Percentiles rank a stretch among this genome's conserved stretches.
Conservation (phyloP, 2,888 invertebrate species). For the Sarcophaga caerulescens region DNA sequence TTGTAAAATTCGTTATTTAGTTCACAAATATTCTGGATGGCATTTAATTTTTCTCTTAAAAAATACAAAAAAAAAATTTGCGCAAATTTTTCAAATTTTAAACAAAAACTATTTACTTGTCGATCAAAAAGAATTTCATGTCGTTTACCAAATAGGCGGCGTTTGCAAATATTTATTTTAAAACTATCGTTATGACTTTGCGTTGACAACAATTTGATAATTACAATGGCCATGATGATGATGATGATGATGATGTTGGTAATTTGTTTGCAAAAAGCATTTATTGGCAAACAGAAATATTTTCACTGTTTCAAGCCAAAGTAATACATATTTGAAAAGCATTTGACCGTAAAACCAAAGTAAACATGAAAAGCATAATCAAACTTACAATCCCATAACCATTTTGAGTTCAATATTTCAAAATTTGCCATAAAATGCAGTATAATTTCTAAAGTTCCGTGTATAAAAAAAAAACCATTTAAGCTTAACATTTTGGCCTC, state of each 20-base stretch:
- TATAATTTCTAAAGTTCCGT: not conserved
- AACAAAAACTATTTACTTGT: not conserved
- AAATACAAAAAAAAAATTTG: no score
- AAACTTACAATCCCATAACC: not conserved
- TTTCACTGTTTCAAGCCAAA: not conserved
- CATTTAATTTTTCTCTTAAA: no score
- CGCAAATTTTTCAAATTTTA: not conserved
- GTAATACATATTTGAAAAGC: slow-evolving; percentile 31
- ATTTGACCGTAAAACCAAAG: slow-evolving; percentile 51
- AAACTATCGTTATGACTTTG: not conserved
- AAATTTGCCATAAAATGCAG: not conserved
- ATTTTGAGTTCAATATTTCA: not conserved
- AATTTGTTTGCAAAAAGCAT: not conserved
- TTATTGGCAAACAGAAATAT: not conserved
- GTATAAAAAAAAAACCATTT: not conserved
- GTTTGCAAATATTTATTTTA: not conserved
- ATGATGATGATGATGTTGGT: not conserved
- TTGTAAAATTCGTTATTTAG: no score
- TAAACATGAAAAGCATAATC: slow-evolving; percentile 12
- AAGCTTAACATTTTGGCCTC: not conserved
- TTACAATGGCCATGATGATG: not conserved
- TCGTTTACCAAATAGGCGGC: not conserved
- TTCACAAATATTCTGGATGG: no score
- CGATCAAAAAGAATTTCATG: not conserved
- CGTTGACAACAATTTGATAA: not conserved